These are phyloP conservation scores for Bombus soroeensis DNA, from an alignment of 1,140 invertebrate genomes.

Conservation along the genomic window DNA sequence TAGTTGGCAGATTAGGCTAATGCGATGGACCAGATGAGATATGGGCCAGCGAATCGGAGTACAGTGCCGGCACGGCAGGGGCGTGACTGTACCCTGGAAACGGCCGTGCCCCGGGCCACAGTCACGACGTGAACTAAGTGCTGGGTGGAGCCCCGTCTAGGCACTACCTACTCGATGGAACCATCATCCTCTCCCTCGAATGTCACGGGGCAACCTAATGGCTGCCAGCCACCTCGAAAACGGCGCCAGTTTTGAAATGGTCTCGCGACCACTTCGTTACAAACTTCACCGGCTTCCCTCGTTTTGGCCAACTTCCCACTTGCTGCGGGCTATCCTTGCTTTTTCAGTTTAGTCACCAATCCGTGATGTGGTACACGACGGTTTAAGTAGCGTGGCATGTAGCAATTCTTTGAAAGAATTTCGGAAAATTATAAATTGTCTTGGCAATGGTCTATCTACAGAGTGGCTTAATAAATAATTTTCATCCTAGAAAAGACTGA, in stretches of 20 bases:
- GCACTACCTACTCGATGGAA: constrained; percentile 81
- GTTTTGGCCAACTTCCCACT: not conserved
- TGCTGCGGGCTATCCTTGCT: not conserved
- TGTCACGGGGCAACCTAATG: constrained; percentile 77
- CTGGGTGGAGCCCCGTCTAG: constrained; percentile 82
- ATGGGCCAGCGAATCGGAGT: constrained; percentile 83
- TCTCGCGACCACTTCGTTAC: not conserved
- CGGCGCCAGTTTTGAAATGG: constrained; percentile 77
- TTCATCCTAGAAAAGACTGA: not conserved
- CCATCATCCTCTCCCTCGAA: constrained; percentile 80
- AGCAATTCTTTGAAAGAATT: not conserved
- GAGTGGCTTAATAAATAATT: not conserved
- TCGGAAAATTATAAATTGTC: not conserved
- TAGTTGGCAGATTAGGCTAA: constrained; percentile 80
- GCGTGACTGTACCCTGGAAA: constrained; percentile 81
- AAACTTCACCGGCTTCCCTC: no score
- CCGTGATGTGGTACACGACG: not conserved
- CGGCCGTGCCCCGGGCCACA: constrained; percentile 79
- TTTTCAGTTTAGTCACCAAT: no score
- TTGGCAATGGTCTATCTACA: no score
- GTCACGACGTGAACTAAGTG: constrained; percentile 82
- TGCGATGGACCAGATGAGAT: constrained; percentile 81
- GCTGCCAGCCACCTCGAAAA: constrained; percentile 75
- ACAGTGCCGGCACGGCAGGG: constrained; percentile 76
- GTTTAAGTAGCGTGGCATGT: no score